Evolutionary conservation across 2,888 invertebrate species (phyloP).

Genomic region (Phyllotreta cruciferae): DNA sequence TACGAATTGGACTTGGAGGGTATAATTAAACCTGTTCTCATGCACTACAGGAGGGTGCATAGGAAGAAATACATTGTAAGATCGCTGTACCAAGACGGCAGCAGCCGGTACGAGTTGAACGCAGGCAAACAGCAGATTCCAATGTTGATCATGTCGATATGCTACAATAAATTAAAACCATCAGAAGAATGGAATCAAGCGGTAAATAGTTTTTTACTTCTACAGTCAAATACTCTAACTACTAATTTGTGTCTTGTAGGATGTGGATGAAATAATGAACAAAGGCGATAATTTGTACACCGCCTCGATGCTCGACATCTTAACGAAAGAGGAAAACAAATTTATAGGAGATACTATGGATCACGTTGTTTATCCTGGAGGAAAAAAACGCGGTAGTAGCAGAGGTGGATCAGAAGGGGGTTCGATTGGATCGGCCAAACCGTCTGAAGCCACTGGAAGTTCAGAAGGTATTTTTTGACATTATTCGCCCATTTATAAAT

Average conservation of each 20-base stretch:
- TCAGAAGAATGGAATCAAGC: conserved; percentile 49
- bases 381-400: background rate
- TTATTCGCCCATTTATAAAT: too few species aligned
- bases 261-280: conserved; percentile 54
- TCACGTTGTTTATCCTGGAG: conserved; percentile 4
- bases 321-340: conserved; percentile 26
- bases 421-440: background rate
- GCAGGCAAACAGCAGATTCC: conserved; percentile 56
- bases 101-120: conserved; percentile 48
- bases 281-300: conserved; percentile 54
- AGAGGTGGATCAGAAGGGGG: background rate
- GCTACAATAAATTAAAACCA: conserved; percentile 52
- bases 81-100: conserved; percentile 48
- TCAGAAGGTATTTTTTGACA: background rate
- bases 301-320: conserved; percentile 48
- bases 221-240: background rate
- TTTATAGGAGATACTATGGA: conserved; percentile 16
- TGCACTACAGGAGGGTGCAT: conserved; percentile 56
- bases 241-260: conserved; percentile 31
- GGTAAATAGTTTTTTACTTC: conserved; percentile 2
- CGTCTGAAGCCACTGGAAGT: background rate
- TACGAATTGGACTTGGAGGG: conserved; percentile 49
- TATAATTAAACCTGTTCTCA: conserved; percentile 57
- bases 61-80: conserved; percentile 58
- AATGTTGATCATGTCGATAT: conserved; percentile 54